Base-by-base conservation (phyloP, 1,140 invertebrate species). In the Zaprionus capensis region DNA sequence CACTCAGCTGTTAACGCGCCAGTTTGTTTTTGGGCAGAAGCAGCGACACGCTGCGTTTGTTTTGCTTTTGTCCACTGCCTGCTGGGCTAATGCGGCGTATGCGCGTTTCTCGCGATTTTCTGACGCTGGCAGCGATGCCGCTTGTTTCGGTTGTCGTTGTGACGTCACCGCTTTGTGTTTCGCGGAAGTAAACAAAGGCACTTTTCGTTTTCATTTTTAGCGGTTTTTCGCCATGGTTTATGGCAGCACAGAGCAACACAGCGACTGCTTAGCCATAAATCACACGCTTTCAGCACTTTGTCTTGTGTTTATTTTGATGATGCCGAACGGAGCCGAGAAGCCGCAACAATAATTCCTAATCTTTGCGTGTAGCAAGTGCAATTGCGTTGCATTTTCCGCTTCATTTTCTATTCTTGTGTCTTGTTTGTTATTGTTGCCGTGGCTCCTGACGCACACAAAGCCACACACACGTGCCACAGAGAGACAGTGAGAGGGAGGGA, bases 81-180 rank as follows among this genome's bases (percentile, higher is more conserved):
- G 68, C 62, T 71, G 68, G 11, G 65, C 61, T 53, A 22, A 71
- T 77, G 20, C 17, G 74, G 84, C 84, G 80, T 88, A 88, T 87
- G 71, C 71, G 71, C 63, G 70, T 66, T 85, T 46, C 51, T 28
- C 46, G n/a, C 31, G 2, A 17, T 9, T 46, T 15, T 17, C 41
- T 46, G 41, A 17, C 7, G 53, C 26, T 38, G 31, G 28, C 28
- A 51, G 28, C 31, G 31, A 11, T 86, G 82, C 71, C 73, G 51
- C 51, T 74, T 66, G 51, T 51, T 28, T 22, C 55, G 53, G 28
- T 11, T 46, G n/a, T 17, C n/a, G 44, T 17, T 57, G 81, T 76
- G 81, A 88, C 84, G 84, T 84, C 84, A 88, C 66, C 58, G 78
- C 84, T 80, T 90, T 88, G 84, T 88, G 71, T 81, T 88, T 74